Evolutionary conservation across 2,888 invertebrate genomes (phyloP), one percentile per base, ranked within the genome.

Genomic region (Pandemis corylana): DNA sequence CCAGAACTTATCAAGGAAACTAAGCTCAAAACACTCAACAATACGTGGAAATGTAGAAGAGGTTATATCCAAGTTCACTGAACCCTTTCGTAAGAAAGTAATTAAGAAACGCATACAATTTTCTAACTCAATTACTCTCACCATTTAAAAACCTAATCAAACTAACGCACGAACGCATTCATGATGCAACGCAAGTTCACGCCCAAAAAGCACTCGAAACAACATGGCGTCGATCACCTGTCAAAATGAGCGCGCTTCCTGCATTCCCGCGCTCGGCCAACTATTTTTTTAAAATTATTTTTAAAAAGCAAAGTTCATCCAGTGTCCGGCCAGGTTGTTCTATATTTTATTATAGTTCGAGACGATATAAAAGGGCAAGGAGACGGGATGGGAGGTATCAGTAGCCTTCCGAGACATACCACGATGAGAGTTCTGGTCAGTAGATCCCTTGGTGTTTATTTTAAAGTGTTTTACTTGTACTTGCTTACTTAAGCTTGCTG

Each of bases 311-410:
- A 78, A 80, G 79, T 79, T 72, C 81, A 83, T 83, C 82, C 79
- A 81, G 81, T 80, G 79, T 83, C 76, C 82, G 81, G 84, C 83
- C 85, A 84, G 85, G 82, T 81, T 75, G 69, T 76, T 76, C 74
- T 75, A 70, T 71, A 68, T 61, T 56, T 56, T 56, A 20, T 49
- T 72, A 66, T 70, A 41, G 46, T 20, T 69, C 59, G 73, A 73
- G 72, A 28, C 46, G 73, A 64, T 78, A 78, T 78, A 78, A 72
- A 79, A 77, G 72, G 63, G 65, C 76, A 67, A 63, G 56, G 74
- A 62, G 64, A 51, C 63, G 69, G 53, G 77, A 72, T 75, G 75
- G 64, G 62, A 66, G 68, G 59, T 66, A 75, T 77, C 78, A 79
- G 77, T 78, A 78, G 78, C 76, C 70, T 75, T 78, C 76, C 76